Percentiles rank a stretch among this genome's conserved stretches.
phyloP scores from a whole-genome alignment of 2,797 vertebrate genomes.

The Smutsia gigantea region DNA sequence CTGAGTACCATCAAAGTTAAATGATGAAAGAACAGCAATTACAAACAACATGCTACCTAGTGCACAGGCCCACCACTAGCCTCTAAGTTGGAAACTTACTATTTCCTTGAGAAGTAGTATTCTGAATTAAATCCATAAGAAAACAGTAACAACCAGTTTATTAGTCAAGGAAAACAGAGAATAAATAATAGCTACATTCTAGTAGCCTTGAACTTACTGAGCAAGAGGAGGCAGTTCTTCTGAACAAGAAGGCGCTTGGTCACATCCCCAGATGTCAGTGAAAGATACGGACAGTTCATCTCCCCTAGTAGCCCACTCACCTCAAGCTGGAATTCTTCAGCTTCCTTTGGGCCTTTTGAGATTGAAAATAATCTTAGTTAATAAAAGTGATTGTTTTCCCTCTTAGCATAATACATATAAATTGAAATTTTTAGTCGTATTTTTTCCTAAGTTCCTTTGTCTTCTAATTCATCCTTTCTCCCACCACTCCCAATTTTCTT shows the following conservation, averaged over 20 bases:
- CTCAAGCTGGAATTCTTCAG: constrained; percentile 97
- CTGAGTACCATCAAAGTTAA: background rate
- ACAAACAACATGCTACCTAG: background rate
- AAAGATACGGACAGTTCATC: constrained; percentile 94
- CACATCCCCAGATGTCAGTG: constrained; percentile 93
- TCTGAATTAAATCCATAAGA: background rate
- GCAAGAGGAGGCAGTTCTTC: constrained; percentile 95
- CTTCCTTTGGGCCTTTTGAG: constrained; percentile 92
- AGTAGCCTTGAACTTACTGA: constrained; percentile 90
- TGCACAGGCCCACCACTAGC: background rate
- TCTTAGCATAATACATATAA: background rate
- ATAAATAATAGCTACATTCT: background rate
- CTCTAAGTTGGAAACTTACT: background rate
- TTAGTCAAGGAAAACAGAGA: constrained; percentile 1
- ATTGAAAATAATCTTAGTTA: constrained; percentile 58
- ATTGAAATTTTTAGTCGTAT: background rate
- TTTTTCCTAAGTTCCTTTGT: constrained; percentile 34
- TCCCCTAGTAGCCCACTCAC: constrained; percentile 96
- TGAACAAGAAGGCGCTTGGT: constrained; percentile 93
- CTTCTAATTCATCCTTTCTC: constrained; percentile 24
- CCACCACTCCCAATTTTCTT: background rate
- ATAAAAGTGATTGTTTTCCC: background rate
- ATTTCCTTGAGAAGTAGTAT: background rate
- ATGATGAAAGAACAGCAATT: background rate
- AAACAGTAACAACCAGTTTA: background rate